Base-by-base conservation (phyloP, 2,888 invertebrate genomes). In the Pristionchus exspectatus region DNA sequence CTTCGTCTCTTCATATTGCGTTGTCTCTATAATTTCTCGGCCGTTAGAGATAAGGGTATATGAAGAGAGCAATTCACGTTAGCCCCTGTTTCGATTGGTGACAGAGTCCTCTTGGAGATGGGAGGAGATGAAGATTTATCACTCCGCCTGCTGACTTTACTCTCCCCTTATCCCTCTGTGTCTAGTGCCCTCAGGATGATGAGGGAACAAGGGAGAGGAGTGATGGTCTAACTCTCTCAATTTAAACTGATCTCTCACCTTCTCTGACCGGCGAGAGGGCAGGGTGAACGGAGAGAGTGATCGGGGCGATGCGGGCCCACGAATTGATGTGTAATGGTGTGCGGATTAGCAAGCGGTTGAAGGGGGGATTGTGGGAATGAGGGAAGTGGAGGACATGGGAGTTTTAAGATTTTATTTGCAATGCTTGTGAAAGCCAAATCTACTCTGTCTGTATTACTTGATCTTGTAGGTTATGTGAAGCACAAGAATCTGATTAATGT, bases 141-240 rank as follows among this genome's bases (percentile, higher is more conserved):
- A 87, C 87, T 69, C 69, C 54, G 12, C 56, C 33, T 72, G 50
- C n/a, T 21, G 81, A 81, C 27, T 44, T 50, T 0, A 33, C 50
- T 50, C 81, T n/a, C 27, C 24, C 16, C 81, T 33, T 50, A 50
- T 50, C 44, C 44, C 44, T 50, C 12, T 10, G 44, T 50, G 10
- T 85, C 84, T 84, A 56, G 4, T 2, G 14, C 18, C 16, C 30
- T 27, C 16, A 16, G 2, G 21, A 44, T 4, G 77, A 85, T n/a
- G 56, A 86, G 77, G 72, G 85, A n/a, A 72, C 66, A 38, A 87
- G 81, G 66, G 66, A 56, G n/a, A 54, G 24, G 86, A 69, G 89
- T 7, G 72, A n/a, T 69, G 87, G 89, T 66, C n/a, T 66, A 27
- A 21, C 69, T 72, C 69, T 72, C 69, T 72, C 30, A 5, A 7